Evolutionary conservation across 2,797 vertebrate species (phyloP).

Genomic region (Acipenser oxyrinchus): DNA sequence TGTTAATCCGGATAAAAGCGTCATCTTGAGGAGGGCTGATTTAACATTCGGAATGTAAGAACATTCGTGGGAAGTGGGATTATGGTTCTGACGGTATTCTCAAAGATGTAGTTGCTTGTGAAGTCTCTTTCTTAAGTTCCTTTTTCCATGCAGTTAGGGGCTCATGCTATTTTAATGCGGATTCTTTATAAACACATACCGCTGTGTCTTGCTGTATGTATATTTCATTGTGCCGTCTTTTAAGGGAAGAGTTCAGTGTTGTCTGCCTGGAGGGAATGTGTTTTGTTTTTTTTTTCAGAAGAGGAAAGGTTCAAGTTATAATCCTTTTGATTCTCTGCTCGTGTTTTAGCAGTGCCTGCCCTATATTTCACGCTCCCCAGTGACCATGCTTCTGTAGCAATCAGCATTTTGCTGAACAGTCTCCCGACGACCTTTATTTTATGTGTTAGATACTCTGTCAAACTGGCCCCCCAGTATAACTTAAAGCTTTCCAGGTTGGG

Average conservation of each 20-base stretch:
- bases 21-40: no score
- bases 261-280: constrained; percentile 55
- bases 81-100: no score
- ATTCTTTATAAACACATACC: constrained; percentile 51
- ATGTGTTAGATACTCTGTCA: constrained; percentile 44
- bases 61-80: no score
- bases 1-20: no score
- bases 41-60: no score
- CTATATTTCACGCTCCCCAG: constrained; percentile 59
- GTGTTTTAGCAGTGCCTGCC: constrained; percentile 57
- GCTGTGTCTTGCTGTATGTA: constrained; percentile 34
- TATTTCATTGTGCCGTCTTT: constrained; percentile 65
- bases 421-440: constrained; percentile 54
- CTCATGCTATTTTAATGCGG: constrained; percentile 50
- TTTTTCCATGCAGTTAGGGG: constrained; percentile 47
- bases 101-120: no score
- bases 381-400: constrained; percentile 50
- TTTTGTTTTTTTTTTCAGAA: constrained; percentile 40
- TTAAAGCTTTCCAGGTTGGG: not conserved
- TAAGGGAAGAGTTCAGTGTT: constrained; percentile 49
- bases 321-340: constrained; percentile 44
- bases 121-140: constrained; percentile 24
- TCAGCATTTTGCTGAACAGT: constrained; percentile 57
- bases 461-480: constrained; percentile 16
- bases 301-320: constrained; percentile 53